Percentiles rank a stretch among this genome's conserved stretches.
Conservation (phyloP, 2,113 vertebrate species). For the Aplodontia rufa region DNA sequence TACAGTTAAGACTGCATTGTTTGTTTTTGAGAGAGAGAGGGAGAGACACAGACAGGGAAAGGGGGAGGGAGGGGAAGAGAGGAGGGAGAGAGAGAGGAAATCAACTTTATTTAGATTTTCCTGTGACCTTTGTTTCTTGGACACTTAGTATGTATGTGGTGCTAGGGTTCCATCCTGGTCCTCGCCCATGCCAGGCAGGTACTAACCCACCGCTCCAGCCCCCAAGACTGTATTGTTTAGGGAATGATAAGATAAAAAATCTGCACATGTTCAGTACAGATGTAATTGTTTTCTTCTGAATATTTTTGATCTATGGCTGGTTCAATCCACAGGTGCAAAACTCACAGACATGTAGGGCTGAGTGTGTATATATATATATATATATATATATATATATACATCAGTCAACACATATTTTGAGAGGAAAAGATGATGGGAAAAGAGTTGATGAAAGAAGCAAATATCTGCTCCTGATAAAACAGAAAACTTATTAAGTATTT, state of each 20-base stretch:
- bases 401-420: neutral
- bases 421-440: neutral
- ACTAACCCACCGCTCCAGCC: no score
- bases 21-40: no score
- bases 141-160: no score
- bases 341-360: neutral
- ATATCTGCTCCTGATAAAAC: neutral
- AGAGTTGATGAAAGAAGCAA: constrained; percentile 10
- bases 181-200: no score
- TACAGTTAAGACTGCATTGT: neutral
- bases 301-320: neutral
- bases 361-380: neutral
- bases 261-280: neutral
- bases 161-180: no score
- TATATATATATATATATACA: neutral
- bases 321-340: neutral
- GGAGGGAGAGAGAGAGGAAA: no score
- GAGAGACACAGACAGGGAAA: no score
- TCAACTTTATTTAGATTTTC: no score
- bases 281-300: neutral
- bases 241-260: neutral
- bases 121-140: no score
- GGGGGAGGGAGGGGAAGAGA: no score
- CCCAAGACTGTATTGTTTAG: neutral
- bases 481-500: constrained; percentile 16